phyloP scores from a whole-genome alignment of 1,140 invertebrate genomes.

The Drosophila dunni region DNA sequence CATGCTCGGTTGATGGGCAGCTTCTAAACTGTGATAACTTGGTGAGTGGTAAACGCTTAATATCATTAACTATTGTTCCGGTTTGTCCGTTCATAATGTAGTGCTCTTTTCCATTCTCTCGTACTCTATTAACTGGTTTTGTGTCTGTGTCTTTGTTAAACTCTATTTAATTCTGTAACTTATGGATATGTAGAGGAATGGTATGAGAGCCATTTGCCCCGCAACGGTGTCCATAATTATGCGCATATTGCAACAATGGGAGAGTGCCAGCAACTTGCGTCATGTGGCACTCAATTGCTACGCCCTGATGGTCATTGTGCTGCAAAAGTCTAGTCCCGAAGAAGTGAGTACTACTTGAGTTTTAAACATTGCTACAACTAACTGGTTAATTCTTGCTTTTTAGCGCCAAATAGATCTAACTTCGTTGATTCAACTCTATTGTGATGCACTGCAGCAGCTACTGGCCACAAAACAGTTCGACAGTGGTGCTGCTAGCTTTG shows the following conservation, averaged over 20 bases:
- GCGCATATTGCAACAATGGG: conserved; percentile 84
- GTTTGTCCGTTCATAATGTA: conserved; percentile 37
- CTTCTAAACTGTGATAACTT: conserved; percentile 84
- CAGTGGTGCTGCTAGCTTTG: conserved; percentile 64
- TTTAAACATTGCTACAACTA: not conserved
- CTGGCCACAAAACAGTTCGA: conserved; percentile 76
- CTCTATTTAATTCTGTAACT: conserved; percentile 14
- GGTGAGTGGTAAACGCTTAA: conserved; percentile 76
- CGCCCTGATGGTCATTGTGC: conserved; percentile 86
- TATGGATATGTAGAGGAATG: conserved; percentile 85
- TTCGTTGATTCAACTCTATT: conserved; percentile 86
- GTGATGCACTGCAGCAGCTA: conserved; percentile 82
- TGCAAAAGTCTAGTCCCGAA: conserved; percentile 87
- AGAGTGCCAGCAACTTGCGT: conserved; percentile 80
- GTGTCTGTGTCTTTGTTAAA: conserved; percentile 1
- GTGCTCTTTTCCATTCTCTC: conserved; percentile 13
- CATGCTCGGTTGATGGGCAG: conserved; percentile 76
- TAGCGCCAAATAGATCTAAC: conserved; percentile 87
- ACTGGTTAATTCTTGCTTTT: conserved; percentile 43
- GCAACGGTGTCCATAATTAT: conserved; percentile 87
- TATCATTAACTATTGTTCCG: conserved; percentile 56
- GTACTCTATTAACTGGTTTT: not conserved
- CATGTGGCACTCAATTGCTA: conserved; percentile 86
- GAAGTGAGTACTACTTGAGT: conserved; percentile 84
- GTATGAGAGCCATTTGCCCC: conserved; percentile 87